These are phyloP conservation scores for Morelia viridis DNA, from an alignment of 2,797 vertebrate genomes.

Conservation along the genomic window DNA sequence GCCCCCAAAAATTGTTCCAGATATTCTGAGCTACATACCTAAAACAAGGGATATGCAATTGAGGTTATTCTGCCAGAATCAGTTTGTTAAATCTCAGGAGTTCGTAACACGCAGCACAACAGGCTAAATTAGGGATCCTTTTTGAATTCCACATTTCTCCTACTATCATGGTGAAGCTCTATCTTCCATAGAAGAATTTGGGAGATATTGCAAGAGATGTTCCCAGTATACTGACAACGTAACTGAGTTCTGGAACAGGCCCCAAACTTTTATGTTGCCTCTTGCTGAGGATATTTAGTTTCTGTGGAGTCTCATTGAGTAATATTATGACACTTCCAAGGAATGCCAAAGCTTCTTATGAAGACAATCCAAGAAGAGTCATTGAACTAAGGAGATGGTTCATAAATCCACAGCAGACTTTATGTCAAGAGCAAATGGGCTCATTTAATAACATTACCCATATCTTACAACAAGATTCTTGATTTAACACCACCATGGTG, in stretches of 20 bases:
- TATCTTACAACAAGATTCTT: neutral
- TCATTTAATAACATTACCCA: neutral
- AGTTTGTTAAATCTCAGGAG: neutral
- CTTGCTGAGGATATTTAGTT: neutral
- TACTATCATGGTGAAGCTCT: neutral
- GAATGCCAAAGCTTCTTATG: neutral
- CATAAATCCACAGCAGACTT: neutral
- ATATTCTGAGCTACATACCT: too few relatives aligned
- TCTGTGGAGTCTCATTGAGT: neutral
- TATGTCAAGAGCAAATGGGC: neutral
- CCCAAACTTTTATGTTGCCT: neutral
- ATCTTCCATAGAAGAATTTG: too few relatives aligned
- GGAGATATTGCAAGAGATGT: too few relatives aligned
- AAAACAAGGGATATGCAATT: too few relatives aligned
- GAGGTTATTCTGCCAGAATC: neutral
- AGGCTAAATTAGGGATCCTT: neutral
- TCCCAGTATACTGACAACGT: neutral
- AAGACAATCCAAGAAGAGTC: neutral
- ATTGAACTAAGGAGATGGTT: neutral
- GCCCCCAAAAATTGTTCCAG: too few relatives aligned
- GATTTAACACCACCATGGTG: neutral
- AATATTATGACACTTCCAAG: neutral
- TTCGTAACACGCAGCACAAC: neutral
- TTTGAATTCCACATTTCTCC: neutral
- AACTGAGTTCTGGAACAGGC: slow-evolving; percentile 4